These are phyloP conservation scores for Centropristis striata DNA, from an alignment of 2,113 vertebrate genomes.

Conservation along the genomic window DNA sequence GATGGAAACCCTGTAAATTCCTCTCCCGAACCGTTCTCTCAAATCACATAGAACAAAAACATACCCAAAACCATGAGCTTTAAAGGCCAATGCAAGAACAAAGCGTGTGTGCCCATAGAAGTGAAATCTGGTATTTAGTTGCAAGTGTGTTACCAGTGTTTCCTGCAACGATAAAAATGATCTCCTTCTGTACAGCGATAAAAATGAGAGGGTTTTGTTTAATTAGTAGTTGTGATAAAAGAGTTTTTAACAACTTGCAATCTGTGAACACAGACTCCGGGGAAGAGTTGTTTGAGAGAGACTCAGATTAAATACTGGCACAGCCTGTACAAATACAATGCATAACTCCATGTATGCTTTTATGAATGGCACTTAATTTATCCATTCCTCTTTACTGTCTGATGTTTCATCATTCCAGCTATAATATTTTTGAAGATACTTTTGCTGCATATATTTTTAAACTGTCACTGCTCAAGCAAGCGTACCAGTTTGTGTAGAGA, in stretches of 20 bases:
- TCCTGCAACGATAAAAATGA: not conserved
- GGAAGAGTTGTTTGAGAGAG: not conserved
- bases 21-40: too few relatives aligned
- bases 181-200: not conserved
- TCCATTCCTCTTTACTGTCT: not conserved
- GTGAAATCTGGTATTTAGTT: not conserved
- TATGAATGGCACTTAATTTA: not conserved
- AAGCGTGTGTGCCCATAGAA: too few relatives aligned
- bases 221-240: not conserved
- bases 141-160: not conserved
- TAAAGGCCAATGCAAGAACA: too few relatives aligned
- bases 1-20: too few relatives aligned
- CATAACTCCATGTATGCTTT: not conserved
- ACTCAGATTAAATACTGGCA: not conserved
- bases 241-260: not conserved
- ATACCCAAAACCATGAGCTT: too few relatives aligned
- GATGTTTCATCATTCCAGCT: not conserved
- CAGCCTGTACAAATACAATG: not conserved
- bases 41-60: too few relatives aligned
- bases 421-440: accelerated
- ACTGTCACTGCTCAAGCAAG: not conserved
- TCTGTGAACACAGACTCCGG: not conserved
- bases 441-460: too few relatives aligned
- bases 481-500: slow-evolving; percentile 97
- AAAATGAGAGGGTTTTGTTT: slow-evolving; percentile 5